Conservation (phyloP, 2,888 invertebrate species). For the Junonia oenone region DNA sequence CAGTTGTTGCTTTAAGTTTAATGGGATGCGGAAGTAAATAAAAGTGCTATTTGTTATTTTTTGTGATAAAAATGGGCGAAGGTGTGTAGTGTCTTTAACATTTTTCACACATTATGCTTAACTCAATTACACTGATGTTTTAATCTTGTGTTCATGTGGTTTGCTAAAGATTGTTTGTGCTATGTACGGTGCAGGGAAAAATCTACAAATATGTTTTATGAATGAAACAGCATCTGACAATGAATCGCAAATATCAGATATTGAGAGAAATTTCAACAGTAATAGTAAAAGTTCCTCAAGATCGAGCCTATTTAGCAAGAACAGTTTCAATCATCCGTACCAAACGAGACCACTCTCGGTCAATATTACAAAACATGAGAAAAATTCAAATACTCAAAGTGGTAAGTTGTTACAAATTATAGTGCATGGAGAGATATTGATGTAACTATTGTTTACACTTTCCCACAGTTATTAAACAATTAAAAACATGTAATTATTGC, state of each 20-base stretch:
- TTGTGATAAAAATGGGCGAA: background rate
- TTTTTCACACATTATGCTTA: background rate
- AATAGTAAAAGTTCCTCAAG: conserved; percentile 61
- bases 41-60: background rate
- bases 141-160: conserved; percentile 11
- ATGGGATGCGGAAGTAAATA: background rate
- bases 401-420: conserved; percentile 50
- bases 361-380: conserved; percentile 69
- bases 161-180: conserved; percentile 29
- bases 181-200: conserved; percentile 84
- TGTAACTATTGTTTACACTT: conserved; percentile 9
- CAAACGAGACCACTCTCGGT: conserved; percentile 71
- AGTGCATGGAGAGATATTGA: conserved; percentile 18
- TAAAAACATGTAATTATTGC: background rate
- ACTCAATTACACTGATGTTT: background rate
- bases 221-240: conserved; percentile 93
- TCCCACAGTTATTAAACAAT: conserved; percentile 8
- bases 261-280: conserved; percentile 75
- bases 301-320: conserved; percentile 66
- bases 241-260: conserved; percentile 87
- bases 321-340: conserved; percentile 69
- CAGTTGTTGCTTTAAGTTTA: background rate
- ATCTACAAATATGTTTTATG: conserved; percentile 97
- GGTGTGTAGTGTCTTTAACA: background rate
- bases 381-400: conserved; percentile 59